A percentile compares a stretch with the other conserved stretches of the same genome.
These are phyloP conservation scores for Drosophila prosaltans DNA, from an alignment of 1,140 invertebrate species.

Conservation along the genomic window DNA sequence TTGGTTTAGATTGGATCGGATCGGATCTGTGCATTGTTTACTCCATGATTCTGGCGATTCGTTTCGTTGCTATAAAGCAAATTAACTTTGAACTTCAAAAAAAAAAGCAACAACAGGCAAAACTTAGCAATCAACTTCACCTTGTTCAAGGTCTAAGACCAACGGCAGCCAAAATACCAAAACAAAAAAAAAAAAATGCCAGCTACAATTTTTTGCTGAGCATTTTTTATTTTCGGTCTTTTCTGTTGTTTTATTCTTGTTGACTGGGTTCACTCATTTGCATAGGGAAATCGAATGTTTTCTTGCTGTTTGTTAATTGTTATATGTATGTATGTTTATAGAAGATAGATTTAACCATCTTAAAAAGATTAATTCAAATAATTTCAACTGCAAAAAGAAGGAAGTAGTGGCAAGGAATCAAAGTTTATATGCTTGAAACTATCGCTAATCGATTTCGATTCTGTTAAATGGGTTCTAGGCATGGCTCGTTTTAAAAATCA, in stretches of 20 bases:
- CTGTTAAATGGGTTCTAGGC: neutral
- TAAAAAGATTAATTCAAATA: too few relatives aligned
- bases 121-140: constrained; percentile 74
- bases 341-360: constrained; percentile 1
- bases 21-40: constrained; percentile 53
- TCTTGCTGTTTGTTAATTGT: neutral
- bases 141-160: constrained; percentile 75
- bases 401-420: neutral
- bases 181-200: constrained; percentile 21
- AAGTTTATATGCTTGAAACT: neutral
- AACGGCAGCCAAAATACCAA: constrained; percentile 50
- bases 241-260: constrained; percentile 29
- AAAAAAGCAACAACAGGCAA: constrained; percentile 37
- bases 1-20: constrained; percentile 33
- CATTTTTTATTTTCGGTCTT: constrained; percentile 19
- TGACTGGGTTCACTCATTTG: constrained; percentile 47
- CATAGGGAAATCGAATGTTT: constrained; percentile 76
- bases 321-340: constrained; percentile 1
- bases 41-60: constrained; percentile 27
- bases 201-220: constrained; percentile 14
- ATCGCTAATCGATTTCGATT: neutral
- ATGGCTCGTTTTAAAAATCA: neutral
- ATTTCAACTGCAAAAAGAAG: too few relatives aligned
- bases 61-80: constrained; percentile 49
- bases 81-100: constrained; percentile 79